Evolutionary conservation across 2,113 vertebrate species (phyloP), one percentile per base, ranked within the genome.

Genomic region (Engraulis encrasicolus): DNA sequence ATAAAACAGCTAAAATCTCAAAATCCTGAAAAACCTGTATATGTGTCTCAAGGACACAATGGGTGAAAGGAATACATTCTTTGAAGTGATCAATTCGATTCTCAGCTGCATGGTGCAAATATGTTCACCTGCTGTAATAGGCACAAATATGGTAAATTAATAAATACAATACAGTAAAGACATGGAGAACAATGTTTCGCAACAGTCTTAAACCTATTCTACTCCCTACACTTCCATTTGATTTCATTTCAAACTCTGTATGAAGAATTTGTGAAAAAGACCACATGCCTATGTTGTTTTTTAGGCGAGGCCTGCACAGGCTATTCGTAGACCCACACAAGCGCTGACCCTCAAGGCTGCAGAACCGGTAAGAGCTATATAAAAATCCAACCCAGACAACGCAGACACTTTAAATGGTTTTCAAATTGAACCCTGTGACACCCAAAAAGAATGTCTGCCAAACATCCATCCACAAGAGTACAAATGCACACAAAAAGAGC

Each of bases 361-460:
- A 81, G 83, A 84, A 14, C 83, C 93, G 90, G 94, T 94, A 88
- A 85, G 84, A 78, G n/a, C n/a, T n/a, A n/a, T n/a, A n/a, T n/a
- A n/a, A n/a, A n/a, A n/a, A n/a, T n/a, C n/a, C n/a, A n/a, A n/a
- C n/a, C n/a, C n/a, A n/a, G n/a, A n/a, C n/a, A n/a, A n/a, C n/a
- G n/a, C n/a, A n/a, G n/a, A n/a, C n/a, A n/a, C n/a, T n/a, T 9
- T 34, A 27, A 18, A 34, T 38, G 45, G 40, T 3, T 45, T 50
- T 48, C 20, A 50, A 23, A 50, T 34, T 50, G 52, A 50, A 50
- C 66, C 27, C 27, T 15, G 15, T 31, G 2, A 74, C 66, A n/a
- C n/a, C n/a, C n/a, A n/a, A n/a, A n/a, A 74, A n/a, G 9, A 58
- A 58, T 58, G 54, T 7, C 0, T 34, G 18, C 27, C 31, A 27